Base-by-base conservation (phyloP, 2,113 vertebrate genomes). In the Noturus placidus region DNA sequence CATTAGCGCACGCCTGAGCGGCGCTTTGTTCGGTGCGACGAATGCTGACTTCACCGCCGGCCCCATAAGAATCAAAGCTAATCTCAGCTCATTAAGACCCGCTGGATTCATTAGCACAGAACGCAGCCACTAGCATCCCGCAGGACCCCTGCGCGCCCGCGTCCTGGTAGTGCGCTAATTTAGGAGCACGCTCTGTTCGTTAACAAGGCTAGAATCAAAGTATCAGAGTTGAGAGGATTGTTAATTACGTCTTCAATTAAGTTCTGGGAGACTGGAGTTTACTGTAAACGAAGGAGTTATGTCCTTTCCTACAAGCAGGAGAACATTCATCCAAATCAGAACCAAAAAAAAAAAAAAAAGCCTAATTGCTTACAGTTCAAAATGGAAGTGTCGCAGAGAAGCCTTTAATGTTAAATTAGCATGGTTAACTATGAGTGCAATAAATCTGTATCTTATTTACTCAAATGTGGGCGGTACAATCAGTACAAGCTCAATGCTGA, bases 31-130 rank as follows among this genome's bases (percentile, higher is more conserved):
- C 25, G 0, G 59, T 42, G 27, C 67, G 82, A 50, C 38, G 63
- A 52, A 83, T 83, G 61, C 61, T 83, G 61, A 83, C 61, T 67
- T 52, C 82, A 83, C 25, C 61, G 61, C 17, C 82, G 27, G 63
- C 63, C 82, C 42, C 82, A 50, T 17, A 83, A 83, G 82, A 83
- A 83, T 67, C 82, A 67, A 50, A 83, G 79, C 82, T 83, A 83
- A 83, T 83, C 61, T 83, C 63, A 67, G 82, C 82, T 83, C 82
- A 83, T 83, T 83, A 83, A 83, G 67, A 67, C 82, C 61, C 63
- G 38, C 82, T 67, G 82, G 82, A 83, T 83, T 83, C 61, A 83
- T 83, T 83, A 83, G 61, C 27, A 61, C 82, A 50, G 38, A 83
- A 67, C 38, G 27, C 38, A 52, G 61, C 9, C 61, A 10, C 82